phyloP scores from a whole-genome alignment of 1,140 invertebrate species.

The Trichonephila clavipes region DNA sequence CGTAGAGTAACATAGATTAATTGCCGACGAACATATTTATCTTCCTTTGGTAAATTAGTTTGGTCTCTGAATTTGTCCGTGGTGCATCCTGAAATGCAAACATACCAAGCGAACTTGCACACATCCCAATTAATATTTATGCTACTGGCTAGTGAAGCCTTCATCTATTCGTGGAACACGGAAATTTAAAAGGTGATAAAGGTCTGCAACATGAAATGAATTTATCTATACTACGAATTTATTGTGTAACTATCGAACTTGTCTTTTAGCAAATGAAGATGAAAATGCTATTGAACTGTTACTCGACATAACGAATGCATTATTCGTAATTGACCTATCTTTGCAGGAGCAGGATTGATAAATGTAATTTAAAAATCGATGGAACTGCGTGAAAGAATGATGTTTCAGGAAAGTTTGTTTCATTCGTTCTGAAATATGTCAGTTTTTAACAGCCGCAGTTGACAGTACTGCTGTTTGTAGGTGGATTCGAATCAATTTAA shows the following conservation, averaged over 20 bases:
- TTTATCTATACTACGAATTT: neutral
- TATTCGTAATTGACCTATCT: neutral
- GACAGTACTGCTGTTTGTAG: neutral
- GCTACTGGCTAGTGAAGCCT: neutral
- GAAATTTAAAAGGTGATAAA: neutral
- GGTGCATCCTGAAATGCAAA: neutral
- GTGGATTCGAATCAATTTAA: too few species aligned
- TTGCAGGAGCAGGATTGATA: neutral
- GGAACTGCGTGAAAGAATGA: neutral
- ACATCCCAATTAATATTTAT: neutral
- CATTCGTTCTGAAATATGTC: neutral
- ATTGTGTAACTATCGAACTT: neutral
- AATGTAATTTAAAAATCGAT: slow-evolving; percentile 2
- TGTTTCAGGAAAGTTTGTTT: neutral
- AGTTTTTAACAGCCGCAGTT: neutral
- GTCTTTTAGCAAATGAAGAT: neutral
- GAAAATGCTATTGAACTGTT: neutral
- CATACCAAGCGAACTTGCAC: neutral
- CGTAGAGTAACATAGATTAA: neutral
- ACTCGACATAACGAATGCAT: neutral
- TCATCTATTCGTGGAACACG: neutral
- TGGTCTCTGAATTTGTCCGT: neutral
- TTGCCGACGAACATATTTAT: neutral
- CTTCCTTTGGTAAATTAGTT: slow-evolving; percentile 27
- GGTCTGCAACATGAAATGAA: neutral